These are phyloP conservation scores for Ctenodactylus gundi DNA, from an alignment of 2,113 vertebrate genomes.

Conservation along the genomic window DNA sequence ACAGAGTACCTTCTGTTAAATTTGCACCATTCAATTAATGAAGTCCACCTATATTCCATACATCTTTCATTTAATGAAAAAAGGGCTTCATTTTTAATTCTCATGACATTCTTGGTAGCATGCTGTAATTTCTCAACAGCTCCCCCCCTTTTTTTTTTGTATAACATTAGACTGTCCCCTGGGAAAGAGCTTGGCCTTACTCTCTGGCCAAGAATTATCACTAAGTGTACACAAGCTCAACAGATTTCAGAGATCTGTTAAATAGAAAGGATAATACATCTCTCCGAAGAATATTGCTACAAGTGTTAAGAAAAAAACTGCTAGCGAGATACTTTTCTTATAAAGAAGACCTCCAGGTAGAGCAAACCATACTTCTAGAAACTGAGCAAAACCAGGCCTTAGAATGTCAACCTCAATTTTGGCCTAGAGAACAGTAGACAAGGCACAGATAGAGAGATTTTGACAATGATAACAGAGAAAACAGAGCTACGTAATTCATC, in stretches of 20 bases:
- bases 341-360: not conserved
- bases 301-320: not conserved
- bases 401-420: not conserved
- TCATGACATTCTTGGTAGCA: not conserved
- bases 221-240: not conserved
- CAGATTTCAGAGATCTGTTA: not conserved
- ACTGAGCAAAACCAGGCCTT: not conserved
- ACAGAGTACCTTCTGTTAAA: not conserved
- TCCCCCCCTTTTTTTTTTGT: not conserved
- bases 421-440: not conserved
- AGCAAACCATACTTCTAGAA: not conserved
- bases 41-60: not conserved
- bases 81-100: not conserved
- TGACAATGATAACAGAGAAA: not conserved
- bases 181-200: not conserved
- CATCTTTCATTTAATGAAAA: not conserved
- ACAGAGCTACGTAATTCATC: not conserved
- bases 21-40: not conserved
- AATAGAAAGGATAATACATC: not conserved
- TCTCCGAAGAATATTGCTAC: not conserved
- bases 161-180: not conserved
- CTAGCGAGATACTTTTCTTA: not conserved
- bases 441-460: no score
- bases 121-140: not conserved
- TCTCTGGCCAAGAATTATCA: not conserved